phyloP scores from a whole-genome alignment of 1,140 invertebrate species.

The Schlechtendalia chinensis region DNA sequence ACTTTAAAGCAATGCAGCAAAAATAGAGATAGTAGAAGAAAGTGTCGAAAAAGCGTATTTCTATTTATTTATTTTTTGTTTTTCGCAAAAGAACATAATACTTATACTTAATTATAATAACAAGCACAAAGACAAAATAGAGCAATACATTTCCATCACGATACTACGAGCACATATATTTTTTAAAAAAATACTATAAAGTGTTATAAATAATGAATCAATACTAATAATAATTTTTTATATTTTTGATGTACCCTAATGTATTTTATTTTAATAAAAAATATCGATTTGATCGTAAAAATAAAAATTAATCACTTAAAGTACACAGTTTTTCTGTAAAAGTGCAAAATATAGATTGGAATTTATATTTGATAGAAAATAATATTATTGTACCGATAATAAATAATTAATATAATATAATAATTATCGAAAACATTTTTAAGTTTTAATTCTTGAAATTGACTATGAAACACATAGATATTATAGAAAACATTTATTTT shows the following conservation, averaged over 20 bases:
- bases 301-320: no score
- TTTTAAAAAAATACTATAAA: not conserved
- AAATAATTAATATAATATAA: no score
- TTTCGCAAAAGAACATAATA: not conserved
- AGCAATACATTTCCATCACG: conserved; percentile 1
- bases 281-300: not conserved
- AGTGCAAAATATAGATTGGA: no score
- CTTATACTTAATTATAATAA: not conserved
- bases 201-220: not conserved
- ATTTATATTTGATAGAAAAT: no score
- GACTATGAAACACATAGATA: not conserved
- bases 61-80: no score
- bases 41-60: not conserved
- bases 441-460: not conserved
- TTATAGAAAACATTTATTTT: not conserved
- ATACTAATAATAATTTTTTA: no score
- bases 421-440: not conserved
- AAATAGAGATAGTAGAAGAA: not conserved
- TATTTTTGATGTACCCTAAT: not conserved
- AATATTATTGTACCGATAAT: no score
- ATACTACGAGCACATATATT: not conserved
- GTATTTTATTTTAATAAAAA: not conserved
- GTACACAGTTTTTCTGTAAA: no score
- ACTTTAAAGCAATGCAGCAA: not conserved
- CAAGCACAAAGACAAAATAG: not conserved